Evolutionary conservation across 2,888 invertebrate genomes (phyloP), one percentile per base, ranked within the genome.

Genomic region (Volucella inflata): DNA sequence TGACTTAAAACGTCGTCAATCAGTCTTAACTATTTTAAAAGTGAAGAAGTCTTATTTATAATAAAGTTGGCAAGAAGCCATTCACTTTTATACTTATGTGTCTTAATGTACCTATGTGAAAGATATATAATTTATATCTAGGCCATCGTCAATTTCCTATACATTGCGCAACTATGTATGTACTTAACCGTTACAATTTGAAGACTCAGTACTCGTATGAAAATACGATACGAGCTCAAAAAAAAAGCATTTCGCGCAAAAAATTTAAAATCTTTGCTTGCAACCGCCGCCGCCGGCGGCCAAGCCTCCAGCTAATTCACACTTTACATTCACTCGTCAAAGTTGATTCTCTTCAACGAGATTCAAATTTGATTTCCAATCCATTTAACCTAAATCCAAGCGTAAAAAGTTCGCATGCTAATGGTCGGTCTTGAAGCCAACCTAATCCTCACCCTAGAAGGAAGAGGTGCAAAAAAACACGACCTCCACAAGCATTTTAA

Each of bases 371-470:
- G 57, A 78, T 78, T 78, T 82, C 50, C 60, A 82, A 82, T 72
- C 67, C 78, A 62, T 60, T 82, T 78, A 82, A 82, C 82, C 82
- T 44, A 78, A 82, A 82, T 78, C 44, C 48, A 72, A 82, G 65
- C 72, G 59, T 53, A 65, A 76, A 81, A 76, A 81, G 64, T 78
- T 78, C 67, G 77, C 77, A 72, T 78, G 72, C 72, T 68, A 82
- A 82, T 72, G 71, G 55, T 9, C 14, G 50, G 30, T 30, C 30
- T 30, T 30, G 30, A 71, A 75, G 46, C 42, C 16, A 62, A 50
- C 48, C 38, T 65, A 72, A 48, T 75, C 36, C 40, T 62, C 46
- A 57, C 17, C 53, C 30, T 40, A 38, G 16, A 12, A 36, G 64
- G 36, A 17, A 65, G 64, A 75, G 76, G 51, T 68, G 68, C 78